These are phyloP conservation scores for Montipora cactus DNA, from an alignment of 64 coral and sea anemone species.

Conservation along the genomic window DNA sequence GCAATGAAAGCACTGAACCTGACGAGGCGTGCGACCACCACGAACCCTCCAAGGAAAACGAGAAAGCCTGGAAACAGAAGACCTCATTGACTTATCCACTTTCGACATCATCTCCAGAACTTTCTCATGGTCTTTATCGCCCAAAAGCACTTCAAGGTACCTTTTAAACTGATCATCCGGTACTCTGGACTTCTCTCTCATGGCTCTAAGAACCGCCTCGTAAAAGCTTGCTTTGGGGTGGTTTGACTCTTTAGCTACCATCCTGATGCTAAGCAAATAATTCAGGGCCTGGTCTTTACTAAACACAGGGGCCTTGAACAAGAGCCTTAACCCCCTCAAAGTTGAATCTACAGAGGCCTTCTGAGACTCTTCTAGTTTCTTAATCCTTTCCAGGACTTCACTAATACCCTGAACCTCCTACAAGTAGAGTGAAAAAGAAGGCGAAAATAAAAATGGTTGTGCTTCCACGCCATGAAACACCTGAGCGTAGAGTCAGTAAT, in stretches of 20 bases:
- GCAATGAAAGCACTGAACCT: not conserved
- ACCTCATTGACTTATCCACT: constrained; percentile 26
- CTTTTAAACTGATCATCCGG: constrained; percentile 13
- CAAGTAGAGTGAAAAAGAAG: not conserved
- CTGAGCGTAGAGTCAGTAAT: too few species aligned
- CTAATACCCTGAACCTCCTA: not conserved
- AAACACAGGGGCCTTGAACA: constrained; percentile 17
- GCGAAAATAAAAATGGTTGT: too few species aligned
- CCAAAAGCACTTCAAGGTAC: constrained; percentile 9
- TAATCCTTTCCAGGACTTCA: not conserved
- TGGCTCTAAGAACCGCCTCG: not conserved
- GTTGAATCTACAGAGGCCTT: constrained; percentile 25
- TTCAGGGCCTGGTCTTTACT: constrained; percentile 16
- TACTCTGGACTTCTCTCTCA: constrained; percentile 5
- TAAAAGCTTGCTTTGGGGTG: constrained; percentile 44
- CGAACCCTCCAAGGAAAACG: not conserved
- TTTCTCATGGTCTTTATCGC: constrained; percentile 20
- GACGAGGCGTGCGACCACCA: not conserved
- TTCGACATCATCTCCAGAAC: constrained; percentile 26
- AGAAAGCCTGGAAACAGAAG: not conserved
- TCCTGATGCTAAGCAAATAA: constrained; percentile 6
- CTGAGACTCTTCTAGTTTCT: constrained; percentile 12
- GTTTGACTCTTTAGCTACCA: constrained; percentile 32
- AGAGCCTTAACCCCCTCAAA: not conserved
- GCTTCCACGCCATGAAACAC: too few species aligned